These are phyloP conservation scores for Morphnarchus princeps DNA, from an alignment of 2,113 vertebrate genomes.

Conservation along the genomic window DNA sequence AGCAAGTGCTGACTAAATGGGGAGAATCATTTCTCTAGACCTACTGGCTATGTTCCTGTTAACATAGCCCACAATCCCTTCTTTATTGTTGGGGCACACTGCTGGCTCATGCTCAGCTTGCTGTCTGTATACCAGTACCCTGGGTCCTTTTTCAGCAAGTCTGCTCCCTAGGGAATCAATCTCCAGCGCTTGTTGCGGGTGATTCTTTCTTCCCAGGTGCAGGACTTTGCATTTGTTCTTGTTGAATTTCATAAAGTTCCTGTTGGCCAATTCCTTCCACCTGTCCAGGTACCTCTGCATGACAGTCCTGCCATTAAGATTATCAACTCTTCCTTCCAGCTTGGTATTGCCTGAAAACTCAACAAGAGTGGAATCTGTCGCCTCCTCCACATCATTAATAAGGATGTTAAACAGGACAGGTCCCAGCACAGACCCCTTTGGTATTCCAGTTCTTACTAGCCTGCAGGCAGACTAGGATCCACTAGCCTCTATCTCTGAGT, in stretches of 20 bases:
- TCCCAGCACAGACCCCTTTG: neutral
- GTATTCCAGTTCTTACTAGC: neutral
- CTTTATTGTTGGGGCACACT: neutral
- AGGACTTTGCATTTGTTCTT: neutral
- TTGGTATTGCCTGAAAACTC: neutral
- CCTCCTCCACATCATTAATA: neutral
- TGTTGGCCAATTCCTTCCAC: neutral
- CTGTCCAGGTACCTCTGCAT: neutral
- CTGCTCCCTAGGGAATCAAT: neutral
- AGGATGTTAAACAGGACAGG: neutral
- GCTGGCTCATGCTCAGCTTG: neutral
- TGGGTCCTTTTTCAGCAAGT: neutral
- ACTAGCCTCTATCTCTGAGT: neutral
- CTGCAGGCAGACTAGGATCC: neutral
- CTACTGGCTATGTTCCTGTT: neutral
- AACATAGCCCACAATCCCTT: neutral
- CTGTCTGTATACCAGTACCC: neutral
- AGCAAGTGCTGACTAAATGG: neutral
- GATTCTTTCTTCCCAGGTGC: neutral
- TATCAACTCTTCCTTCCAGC: neutral
- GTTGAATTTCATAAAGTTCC: neutral
- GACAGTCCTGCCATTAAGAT: neutral
- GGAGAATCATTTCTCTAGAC: neutral
- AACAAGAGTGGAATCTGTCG: neutral
- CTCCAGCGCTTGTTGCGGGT: neutral